Percentiles rank a stretch among this genome's conserved stretches.
Conservation (phyloP, 2,888 invertebrate genomes). For the Chrysolina americana region DNA sequence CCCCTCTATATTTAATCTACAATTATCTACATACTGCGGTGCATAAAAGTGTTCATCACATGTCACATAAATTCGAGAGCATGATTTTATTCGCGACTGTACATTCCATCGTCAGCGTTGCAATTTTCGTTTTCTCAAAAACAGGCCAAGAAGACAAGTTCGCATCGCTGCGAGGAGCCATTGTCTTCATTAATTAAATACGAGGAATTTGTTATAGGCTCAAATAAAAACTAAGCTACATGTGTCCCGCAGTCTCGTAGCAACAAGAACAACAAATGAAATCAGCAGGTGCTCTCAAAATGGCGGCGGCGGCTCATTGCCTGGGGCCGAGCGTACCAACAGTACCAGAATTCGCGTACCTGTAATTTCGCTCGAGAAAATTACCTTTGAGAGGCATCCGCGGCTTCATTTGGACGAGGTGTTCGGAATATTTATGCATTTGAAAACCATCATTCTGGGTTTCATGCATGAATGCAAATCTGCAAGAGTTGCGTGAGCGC, state of each 20-base stretch:
- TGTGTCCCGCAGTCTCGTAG: slow-evolving; percentile 63
- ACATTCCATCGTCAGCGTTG: slow-evolving; percentile 3
- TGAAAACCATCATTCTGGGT: not conserved
- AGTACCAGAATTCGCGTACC: slow-evolving; percentile 29
- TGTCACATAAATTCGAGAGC: not conserved
- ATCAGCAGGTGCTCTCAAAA: slow-evolving; percentile 66
- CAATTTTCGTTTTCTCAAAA: slow-evolving; percentile 29
- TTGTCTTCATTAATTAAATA: slow-evolving; percentile 47
- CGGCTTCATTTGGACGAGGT: not conserved
- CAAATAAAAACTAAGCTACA: slow-evolving; percentile 53
- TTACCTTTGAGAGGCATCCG: not conserved
- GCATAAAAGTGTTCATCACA: too few relatives aligned
- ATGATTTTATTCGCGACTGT: not conserved
- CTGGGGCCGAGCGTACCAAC: slow-evolving; percentile 16
- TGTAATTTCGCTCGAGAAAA: slow-evolving; percentile 37
- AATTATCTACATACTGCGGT: too few relatives aligned
- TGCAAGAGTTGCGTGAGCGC: too few relatives aligned
- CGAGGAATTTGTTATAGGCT: slow-evolving; percentile 46
- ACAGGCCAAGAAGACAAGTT: slow-evolving; percentile 11
- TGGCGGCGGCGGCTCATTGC: slow-evolving; percentile 51
- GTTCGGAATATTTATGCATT: not conserved
- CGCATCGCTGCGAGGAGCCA: slow-evolving; percentile 28
- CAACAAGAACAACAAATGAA: slow-evolving; percentile 64
- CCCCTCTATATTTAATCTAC: too few relatives aligned
- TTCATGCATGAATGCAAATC: not conserved